These are phyloP conservation scores for Drosophila dives DNA, from an alignment of 2,888 invertebrate genomes.

Conservation along the genomic window DNA sequence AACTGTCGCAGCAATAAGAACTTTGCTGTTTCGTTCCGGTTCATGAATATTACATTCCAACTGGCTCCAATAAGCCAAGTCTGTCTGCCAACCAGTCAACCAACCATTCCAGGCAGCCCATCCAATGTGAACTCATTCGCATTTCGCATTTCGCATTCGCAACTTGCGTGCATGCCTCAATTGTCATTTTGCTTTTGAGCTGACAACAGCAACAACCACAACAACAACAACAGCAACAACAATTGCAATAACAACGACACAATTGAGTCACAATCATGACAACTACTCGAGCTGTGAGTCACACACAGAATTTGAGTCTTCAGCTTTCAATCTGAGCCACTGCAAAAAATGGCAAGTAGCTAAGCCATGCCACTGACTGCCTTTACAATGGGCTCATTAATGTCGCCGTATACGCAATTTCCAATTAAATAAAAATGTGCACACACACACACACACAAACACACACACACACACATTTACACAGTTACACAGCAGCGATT, in stretches of 20 bases:
- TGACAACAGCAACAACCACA: conserved; percentile 29
- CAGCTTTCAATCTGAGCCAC: conserved; percentile 31
- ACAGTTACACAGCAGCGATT: conserved; percentile 46
- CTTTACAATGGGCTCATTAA: conserved; percentile 74
- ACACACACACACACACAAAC: conserved; percentile 13
- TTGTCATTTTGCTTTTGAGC: conserved; percentile 58
- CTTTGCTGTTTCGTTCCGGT: conserved; percentile 45
- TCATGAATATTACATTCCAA: conserved; percentile 64
- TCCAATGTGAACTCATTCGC: conserved; percentile 51
- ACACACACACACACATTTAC: conserved; percentile 5
- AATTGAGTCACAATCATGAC: conserved; percentile 82
- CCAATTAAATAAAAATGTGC: conserved; percentile 73
- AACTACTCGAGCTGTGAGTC: conserved; percentile 49
- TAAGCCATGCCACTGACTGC: conserved; percentile 44
- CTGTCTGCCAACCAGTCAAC: conserved; percentile 37
- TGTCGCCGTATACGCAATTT: conserved; percentile 78
- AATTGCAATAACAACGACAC: conserved; percentile 45
- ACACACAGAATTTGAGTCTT: conserved; percentile 6
- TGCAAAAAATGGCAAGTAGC: conserved; percentile 30
- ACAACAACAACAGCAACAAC: conserved; percentile 31
- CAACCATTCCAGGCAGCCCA: conserved; percentile 39
- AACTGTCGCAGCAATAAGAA: conserved; percentile 22
- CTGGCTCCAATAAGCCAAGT: conserved; percentile 52
- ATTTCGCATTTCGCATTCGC: conserved; percentile 20
- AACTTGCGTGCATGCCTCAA: conserved; percentile 70